Evolutionary conservation across 2,888 invertebrate species (phyloP).

Genomic region (Rhopalosiphum nymphaeae): DNA sequence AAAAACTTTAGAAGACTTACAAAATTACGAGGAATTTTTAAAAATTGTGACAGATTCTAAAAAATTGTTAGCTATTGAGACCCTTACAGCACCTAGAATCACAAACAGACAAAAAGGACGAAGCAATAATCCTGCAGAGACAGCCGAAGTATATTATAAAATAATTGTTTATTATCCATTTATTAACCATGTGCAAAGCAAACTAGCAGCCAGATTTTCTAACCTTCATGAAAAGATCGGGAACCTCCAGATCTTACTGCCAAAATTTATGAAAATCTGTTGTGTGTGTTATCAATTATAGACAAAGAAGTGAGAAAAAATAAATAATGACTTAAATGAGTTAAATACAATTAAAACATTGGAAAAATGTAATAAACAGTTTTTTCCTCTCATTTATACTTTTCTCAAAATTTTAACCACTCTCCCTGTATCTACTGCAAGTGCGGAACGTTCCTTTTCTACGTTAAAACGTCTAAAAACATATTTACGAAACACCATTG

Average conservation of each 20-base stretch:
- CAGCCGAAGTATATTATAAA: neutral
- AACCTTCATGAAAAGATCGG: neutral
- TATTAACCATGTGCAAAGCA: neutral
- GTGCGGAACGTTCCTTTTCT: conserved; percentile 8
- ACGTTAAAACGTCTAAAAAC: neutral
- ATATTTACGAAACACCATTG: neutral
- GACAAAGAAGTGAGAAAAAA: conserved; percentile 25
- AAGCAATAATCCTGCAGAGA: neutral
- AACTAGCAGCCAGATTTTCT: conserved; percentile 7
- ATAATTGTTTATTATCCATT: neutral
- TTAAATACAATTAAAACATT: conserved; percentile 13
- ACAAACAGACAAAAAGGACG: conserved; percentile 23
- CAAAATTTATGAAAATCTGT: conserved; percentile 25
- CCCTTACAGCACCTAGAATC: neutral
- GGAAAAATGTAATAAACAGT: neutral
- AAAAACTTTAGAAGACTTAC: neutral
- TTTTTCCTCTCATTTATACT: conserved; percentile 28
- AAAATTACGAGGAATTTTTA: neutral
- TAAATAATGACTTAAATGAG: conserved; percentile 12
- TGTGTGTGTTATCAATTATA: neutral
- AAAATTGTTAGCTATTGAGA: neutral
- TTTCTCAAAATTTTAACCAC: conserved; percentile 8
- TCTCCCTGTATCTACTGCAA: conserved; percentile 13
- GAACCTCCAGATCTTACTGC: neutral
- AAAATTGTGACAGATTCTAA: conserved; percentile 17